Evolutionary conservation across 53 echinoderm and acorn worm genomes (phyloP).

Genomic region (Zoroaster sp.): DNA sequence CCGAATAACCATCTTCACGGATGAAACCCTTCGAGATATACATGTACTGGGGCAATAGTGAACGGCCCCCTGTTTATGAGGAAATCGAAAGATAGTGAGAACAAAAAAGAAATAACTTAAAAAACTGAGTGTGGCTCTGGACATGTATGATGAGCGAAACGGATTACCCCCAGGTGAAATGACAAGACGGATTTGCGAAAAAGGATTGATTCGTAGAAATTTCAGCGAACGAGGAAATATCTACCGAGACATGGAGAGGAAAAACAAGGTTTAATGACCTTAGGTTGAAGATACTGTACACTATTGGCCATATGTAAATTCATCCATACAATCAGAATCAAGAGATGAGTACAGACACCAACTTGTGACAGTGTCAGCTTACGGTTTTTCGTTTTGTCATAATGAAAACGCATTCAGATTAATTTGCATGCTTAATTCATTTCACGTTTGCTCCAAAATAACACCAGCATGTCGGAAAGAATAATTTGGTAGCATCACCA

Average conservation of each 20-base stretch:
- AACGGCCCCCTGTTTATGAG: neutral
- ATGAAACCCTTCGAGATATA: neutral
- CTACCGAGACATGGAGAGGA: neutral
- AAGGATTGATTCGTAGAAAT: slow-evolving; percentile 37
- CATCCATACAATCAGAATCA: too few species aligned
- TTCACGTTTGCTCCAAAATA: too few species aligned
- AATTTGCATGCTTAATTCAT: too few species aligned
- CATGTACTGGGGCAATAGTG: too few species aligned
- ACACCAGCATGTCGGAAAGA: too few species aligned
- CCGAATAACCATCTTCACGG: neutral
- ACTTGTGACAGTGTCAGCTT: too few species aligned
- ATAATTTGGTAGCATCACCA: too few species aligned
- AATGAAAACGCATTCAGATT: too few species aligned
- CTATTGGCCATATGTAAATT: too few species aligned
- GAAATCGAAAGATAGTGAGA: neutral
- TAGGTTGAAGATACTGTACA: neutral
- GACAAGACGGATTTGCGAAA: neutral
- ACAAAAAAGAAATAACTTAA: neutral
- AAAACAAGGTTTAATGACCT: neutral
- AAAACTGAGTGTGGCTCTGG: neutral
- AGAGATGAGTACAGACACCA: too few species aligned
- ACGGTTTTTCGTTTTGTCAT: too few species aligned
- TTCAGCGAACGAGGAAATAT: neutral
- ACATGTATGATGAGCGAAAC: too few species aligned
- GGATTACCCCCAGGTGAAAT: neutral